phyloP scores from a whole-genome alignment of 2,888 invertebrate genomes.

The Mythimna vitellina region DNA sequence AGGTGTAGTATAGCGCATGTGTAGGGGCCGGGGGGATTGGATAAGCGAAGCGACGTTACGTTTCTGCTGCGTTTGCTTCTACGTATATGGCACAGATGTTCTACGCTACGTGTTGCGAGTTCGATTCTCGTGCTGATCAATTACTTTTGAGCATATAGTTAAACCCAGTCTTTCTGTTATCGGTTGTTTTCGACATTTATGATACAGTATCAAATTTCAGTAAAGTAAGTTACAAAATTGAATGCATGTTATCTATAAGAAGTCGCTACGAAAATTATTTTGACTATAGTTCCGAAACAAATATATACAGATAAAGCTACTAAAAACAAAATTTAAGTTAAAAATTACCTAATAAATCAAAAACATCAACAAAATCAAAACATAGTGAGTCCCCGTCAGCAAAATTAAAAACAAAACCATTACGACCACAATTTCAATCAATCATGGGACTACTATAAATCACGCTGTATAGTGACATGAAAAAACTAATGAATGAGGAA shows the following conservation, averaged over 20 bases:
- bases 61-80: background rate
- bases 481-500: constrained; percentile 60
- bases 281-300: too few relatives aligned
- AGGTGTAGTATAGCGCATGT: background rate
- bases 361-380: constrained; percentile 31
- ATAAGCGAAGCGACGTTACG: background rate
- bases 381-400: constrained; percentile 23
- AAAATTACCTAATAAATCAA: constrained; percentile 4
- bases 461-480: constrained; percentile 39
- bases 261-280: too few relatives aligned
- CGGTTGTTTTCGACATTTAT: background rate
- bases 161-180: too few relatives aligned
- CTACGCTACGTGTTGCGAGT: background rate
- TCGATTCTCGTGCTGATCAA: background rate
- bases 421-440: constrained; percentile 54
- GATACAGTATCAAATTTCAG: background rate
- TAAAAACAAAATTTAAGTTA: background rate
- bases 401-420: constrained; percentile 50
- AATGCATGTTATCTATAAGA: too few relatives aligned
- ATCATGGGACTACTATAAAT: constrained; percentile 55
- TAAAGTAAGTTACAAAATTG: background rate
- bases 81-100: too few relatives aligned
- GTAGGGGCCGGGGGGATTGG: background rate
- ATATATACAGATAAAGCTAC: background rate
- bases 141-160: too few relatives aligned